Evolutionary conservation across 2,888 invertebrate species (phyloP).

Genomic region (Xiphydria camelus): DNA sequence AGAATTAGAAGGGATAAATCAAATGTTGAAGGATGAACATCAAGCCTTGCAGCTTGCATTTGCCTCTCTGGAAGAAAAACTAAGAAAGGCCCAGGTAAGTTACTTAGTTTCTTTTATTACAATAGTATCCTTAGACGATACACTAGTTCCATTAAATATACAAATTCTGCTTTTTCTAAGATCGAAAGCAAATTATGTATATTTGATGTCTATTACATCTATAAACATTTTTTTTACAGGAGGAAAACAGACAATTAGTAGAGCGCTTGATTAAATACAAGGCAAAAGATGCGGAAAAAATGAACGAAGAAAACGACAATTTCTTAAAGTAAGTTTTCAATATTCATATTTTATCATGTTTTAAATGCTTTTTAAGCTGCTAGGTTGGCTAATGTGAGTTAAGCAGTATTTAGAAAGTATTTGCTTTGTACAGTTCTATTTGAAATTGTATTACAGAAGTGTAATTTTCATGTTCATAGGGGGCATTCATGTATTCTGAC

Average conservation of each 20-base stretch:
- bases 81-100: slow-evolving; percentile 76
- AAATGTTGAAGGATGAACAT: slow-evolving; percentile 90
- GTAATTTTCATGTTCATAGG: no score
- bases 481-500: no score
- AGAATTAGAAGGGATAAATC: slow-evolving; percentile 81
- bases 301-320: slow-evolving; percentile 96
- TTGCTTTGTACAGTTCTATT: background rate
- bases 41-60: slow-evolving; percentile 92
- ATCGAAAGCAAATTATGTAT: background rate
- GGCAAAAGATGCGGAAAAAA: slow-evolving; percentile 90
- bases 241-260: slow-evolving; percentile 83
- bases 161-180: background rate
- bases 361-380: no score
- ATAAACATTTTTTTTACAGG: slow-evolving; percentile 63
- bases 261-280: slow-evolving; percentile 90
- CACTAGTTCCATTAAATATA: background rate
- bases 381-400: background rate
- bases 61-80: slow-evolving; percentile 85
- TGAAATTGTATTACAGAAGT: background rate
- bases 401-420: background rate
- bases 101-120: slow-evolving; percentile 4
- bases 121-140: no score
- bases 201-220: slow-evolving; percentile 7
- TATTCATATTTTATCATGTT: slow-evolving; percentile 7
- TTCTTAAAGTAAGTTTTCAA: slow-evolving; percentile 78